Evolutionary conservation across 2,797 vertebrate species (phyloP), one percentile per base, ranked within the genome.

Genomic region (Lacerta viridis): DNA sequence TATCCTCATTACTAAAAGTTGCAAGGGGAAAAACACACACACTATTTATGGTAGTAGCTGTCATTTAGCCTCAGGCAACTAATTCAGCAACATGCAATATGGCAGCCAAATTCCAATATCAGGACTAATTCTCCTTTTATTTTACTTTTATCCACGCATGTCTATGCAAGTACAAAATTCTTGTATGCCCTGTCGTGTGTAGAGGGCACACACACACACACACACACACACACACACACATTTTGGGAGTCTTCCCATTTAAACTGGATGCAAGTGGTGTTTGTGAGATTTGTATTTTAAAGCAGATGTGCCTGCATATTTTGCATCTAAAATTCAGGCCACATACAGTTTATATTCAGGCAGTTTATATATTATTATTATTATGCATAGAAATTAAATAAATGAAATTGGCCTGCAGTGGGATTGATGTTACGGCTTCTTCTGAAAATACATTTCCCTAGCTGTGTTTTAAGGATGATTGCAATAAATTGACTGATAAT

Each of bases 1-100:
- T 39, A 80, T 64, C 71, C 83, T 66, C 77, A 81, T 85, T 89
- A 75, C 69, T 50, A 77, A 76, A 64, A 75, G 72, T n/a, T 64
- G 86, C 33, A 61, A 27, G 78, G 46, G 43, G 29, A 9, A 46
- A 68, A 64, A 55, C 27, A 41, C 39, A 27, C 18, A 78, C 55
- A 36, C 50, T 55, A 55, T 55, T 74, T 82, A 43, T 33, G 69
- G 41, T 61, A 64, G 50, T 17, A 80, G 23, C 79, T n/a, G 23
- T 83, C 81, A n/a, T 88, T 59, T 88, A 59, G 72, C 66, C 36
- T 39, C 61, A 84, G 64, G 81, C 61, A 39, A 43, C 43, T 78
- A 55, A 71, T 46, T 55, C 81, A 84, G 29, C 39, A 36, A 39
- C 25, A 29, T 77, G 66, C 55, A 78, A 25, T 71, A 69, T 20